Conservation (phyloP, 1,140 invertebrate species). For the Calycopis cecrops region DNA sequence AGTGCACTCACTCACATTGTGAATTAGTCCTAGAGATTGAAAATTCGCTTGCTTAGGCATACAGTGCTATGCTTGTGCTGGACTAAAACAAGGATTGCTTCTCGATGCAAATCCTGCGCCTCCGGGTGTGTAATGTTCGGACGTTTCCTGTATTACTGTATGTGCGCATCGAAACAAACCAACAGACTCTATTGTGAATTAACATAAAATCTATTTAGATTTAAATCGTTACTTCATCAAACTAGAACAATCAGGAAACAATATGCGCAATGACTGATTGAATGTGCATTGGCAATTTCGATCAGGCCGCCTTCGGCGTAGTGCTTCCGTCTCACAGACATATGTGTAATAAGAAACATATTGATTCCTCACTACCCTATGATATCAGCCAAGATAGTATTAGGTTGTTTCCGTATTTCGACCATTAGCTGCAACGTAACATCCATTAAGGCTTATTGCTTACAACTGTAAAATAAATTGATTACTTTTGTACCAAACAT, state of each 20-base stretch:
- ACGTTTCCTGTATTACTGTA: conserved; percentile 66
- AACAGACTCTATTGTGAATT: conserved; percentile 55
- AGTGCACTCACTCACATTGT: too few relatives aligned
- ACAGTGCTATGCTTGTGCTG: conserved; percentile 64
- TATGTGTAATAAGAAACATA: conserved; percentile 23
- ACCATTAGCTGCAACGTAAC: conserved; percentile 10
- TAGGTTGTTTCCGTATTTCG: conserved; percentile 23
- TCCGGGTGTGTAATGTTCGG: conserved; percentile 51
- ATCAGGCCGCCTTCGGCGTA: conserved; percentile 22
- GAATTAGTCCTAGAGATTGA: too few relatives aligned
- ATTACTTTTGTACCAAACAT: not conserved
- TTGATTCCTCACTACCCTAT: conserved; percentile 23
- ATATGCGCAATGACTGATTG: conserved; percentile 39
- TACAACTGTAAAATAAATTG: conserved; percentile 12
- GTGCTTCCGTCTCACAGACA: conserved; percentile 19
- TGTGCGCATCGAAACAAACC: conserved; percentile 33
- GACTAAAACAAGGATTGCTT: conserved; percentile 56
- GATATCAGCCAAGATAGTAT: conserved; percentile 16
- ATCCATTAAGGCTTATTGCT: conserved; percentile 8
- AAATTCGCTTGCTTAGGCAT: conserved; percentile 20
- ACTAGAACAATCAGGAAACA: conserved; percentile 49
- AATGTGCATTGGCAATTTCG: conserved; percentile 34
- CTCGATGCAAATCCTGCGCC: conserved; percentile 56
- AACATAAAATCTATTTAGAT: conserved; percentile 67
- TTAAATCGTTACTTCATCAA: conserved; percentile 45